Percentiles rank a stretch among this genome's conserved stretches.
Conservation (phyloP, 2,888 invertebrate genomes). For the Spialia ferax region DNA sequence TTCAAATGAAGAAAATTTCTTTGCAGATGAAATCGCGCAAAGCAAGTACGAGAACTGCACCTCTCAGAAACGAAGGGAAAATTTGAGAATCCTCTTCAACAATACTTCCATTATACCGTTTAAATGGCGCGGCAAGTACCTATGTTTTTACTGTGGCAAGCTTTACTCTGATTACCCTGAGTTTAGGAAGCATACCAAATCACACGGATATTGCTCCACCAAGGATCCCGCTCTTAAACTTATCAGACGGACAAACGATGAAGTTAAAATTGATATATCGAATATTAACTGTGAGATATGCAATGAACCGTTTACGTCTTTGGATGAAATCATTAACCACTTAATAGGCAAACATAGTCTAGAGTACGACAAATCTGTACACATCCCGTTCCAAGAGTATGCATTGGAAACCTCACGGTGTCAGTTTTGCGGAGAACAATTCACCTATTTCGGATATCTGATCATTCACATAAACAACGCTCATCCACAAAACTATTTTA, state of each 20-base stretch:
- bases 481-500: constrained; percentile 66
- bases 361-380: constrained; percentile 63
- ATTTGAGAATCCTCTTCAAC: constrained; percentile 75
- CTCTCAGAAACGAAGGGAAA: constrained; percentile 68
- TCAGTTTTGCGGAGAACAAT: constrained; percentile 63
- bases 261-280: constrained; percentile 73
- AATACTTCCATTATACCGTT: constrained; percentile 73
- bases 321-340: constrained; percentile 66
- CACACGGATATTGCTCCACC: constrained; percentile 63
- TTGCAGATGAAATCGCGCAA: constrained; percentile 71
- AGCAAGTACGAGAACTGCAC: constrained; percentile 61
- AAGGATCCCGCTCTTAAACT: constrained; percentile 62
- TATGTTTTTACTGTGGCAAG: constrained; percentile 73
- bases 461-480: constrained; percentile 64
- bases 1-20: constrained; percentile 68
- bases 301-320: constrained; percentile 58
- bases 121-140: constrained; percentile 72
- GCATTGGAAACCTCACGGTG: constrained; percentile 65
- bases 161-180: constrained; percentile 60
- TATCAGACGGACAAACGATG: constrained; percentile 65
- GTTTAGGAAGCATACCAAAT: constrained; percentile 68
- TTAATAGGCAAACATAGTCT: constrained; percentile 65
- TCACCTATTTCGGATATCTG: constrained; percentile 64
- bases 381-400: constrained; percentile 65
- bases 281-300: constrained; percentile 69